phyloP scores from a whole-genome alignment of 2,797 vertebrate species.

The Arrhamphus sclerolepis region DNA sequence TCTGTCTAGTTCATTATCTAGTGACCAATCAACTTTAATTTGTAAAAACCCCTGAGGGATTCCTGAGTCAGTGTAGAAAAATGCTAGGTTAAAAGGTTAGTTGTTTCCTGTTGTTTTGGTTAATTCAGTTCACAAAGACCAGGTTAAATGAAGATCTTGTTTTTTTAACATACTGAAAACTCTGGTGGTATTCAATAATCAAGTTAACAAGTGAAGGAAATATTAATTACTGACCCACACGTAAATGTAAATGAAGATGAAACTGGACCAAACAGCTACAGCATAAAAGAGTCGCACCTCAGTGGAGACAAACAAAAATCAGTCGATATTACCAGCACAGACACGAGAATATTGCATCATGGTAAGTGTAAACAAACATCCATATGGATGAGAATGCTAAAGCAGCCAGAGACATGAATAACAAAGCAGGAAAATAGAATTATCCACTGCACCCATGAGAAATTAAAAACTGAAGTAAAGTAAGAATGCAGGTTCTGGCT shows the following conservation, averaged over 20 bases:
- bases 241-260: slow-evolving; percentile 3
- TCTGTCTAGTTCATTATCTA: not conserved
- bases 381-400: slow-evolving; percentile 33
- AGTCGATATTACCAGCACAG: slow-evolving; percentile 38
- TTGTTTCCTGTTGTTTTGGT: no score
- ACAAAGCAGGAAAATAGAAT: slow-evolving; percentile 24
- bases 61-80: no score
- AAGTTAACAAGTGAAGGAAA: not conserved
- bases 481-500: slow-evolving; percentile 18
- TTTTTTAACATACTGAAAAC: no score
- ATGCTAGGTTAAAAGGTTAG: no score
- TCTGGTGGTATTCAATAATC: no score
- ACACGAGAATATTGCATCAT: slow-evolving; percentile 6
- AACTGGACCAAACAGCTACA: slow-evolving; percentile 1
- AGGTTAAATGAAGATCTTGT: no score
- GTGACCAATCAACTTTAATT: slow-evolving; percentile 17
- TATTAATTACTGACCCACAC: not conserved
- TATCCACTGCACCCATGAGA: slow-evolving; percentile 35
- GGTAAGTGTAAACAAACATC: slow-evolving; percentile 30
- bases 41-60: not conserved
- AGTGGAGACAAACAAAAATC: slow-evolving; percentile 29
- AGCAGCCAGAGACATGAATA: slow-evolving; percentile 33
- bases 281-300: slow-evolving; percentile 11
- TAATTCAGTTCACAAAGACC: no score
- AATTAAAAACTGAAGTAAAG: slow-evolving; percentile 33